Base-by-base conservation (phyloP, 1,140 invertebrate species). In the Phocides pigmalion region DNA sequence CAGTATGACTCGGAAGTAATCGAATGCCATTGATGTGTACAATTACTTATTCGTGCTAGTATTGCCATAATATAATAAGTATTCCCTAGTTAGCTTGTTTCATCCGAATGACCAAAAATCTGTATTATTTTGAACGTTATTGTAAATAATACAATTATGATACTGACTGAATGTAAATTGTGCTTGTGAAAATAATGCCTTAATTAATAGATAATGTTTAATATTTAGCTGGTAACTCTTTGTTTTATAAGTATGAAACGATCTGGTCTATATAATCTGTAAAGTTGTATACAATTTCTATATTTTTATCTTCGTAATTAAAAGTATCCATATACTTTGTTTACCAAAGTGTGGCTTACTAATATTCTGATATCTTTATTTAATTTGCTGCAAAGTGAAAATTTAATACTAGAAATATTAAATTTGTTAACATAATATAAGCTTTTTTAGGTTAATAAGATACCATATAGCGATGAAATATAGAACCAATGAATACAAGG, bases 11-110 rank as follows among this genome's bases (percentile, higher is more conserved):
- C 20, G 19, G 14, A 44, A 17, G 47, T 50, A 50, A 51, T 51
- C 28, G 25, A 32, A 37, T 37, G 49, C 49, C 49, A 51, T 51
- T n/a, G 22, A 32, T 14, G 35, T 53, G 77, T 82, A 80, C 75
- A 82, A 82, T 74, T 67, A 65, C 25, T 68, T 62, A 67, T 71
- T 70, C 32, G 50, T 32, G 63, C 70, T 68, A 64, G 56, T 72
- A 69, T 75, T 81, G 81, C 81, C 81, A 83, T 83, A 79, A 54
- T 83, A 83, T 74, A 64, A 28, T 82, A 80, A 68, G 63, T 71
- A 61, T 66, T 37, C 54, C 53, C 53, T 74, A 74, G 53, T 54
- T 72, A 68, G 51, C 56, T 70, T 72, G 70, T 54, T 54, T 54
- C 50, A 41, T 41, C 35, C n/a, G 50, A 65, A 50, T 65, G 22